phyloP scores from a whole-genome alignment of 2,888 invertebrate species.

The Ophion ellenae region DNA sequence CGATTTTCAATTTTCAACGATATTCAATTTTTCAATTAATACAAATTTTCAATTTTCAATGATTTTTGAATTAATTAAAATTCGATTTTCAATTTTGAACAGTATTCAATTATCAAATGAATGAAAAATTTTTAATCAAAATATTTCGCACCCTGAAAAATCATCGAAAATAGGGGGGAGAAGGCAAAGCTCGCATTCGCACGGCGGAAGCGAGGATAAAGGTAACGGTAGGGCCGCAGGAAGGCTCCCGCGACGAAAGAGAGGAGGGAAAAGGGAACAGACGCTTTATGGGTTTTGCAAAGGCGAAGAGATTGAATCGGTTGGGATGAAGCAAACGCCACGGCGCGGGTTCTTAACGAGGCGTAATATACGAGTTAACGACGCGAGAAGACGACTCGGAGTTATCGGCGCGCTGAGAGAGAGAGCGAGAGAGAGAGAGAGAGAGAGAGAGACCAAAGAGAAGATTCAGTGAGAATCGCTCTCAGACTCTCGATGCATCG shows the following conservation, averaged over 20 bases:
- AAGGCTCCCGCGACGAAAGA: background rate
- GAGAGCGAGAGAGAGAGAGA: slow-evolving; percentile 19
- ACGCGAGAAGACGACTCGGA: slow-evolving; percentile 53
- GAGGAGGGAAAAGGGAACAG: background rate
- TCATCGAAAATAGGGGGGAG: no score
- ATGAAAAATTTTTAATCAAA: no score
- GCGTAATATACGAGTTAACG: slow-evolving; percentile 64
- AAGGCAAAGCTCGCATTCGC: no score
- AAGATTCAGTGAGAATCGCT: slow-evolving; percentile 22
- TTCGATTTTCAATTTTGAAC: no score
- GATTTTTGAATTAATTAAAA: no score
- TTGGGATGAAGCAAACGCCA: slow-evolving; percentile 54
- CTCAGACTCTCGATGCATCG: slow-evolving; percentile 46
- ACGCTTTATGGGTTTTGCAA: slow-evolving; percentile 42
- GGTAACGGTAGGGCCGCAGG: background rate
- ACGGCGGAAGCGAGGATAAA: background rate
- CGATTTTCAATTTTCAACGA: no score
- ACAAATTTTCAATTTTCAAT: no score
- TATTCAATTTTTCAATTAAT: no score
- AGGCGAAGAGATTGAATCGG: slow-evolving; percentile 55
- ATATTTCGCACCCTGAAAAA: no score
- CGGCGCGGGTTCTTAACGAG: slow-evolving; percentile 59
- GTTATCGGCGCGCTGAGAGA: slow-evolving; percentile 41
- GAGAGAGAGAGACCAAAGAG: background rate
- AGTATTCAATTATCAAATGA: no score